These are phyloP conservation scores for Myodes glareolus DNA, from an alignment of 2,113 vertebrate species.

Conservation along the genomic window DNA sequence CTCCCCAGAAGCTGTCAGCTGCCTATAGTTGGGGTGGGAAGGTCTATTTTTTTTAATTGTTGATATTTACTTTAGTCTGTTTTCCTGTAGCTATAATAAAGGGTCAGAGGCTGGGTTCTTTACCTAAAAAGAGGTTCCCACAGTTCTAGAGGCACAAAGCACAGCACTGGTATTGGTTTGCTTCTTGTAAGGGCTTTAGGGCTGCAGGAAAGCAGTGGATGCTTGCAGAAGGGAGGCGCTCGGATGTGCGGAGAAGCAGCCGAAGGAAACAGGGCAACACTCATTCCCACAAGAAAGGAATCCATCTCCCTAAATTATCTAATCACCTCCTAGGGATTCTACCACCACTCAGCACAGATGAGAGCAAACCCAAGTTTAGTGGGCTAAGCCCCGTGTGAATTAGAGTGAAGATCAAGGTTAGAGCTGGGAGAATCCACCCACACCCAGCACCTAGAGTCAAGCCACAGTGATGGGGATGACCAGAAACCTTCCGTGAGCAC, in stretches of 20 bases:
- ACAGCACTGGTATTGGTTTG: background rate
- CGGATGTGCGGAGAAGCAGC: background rate
- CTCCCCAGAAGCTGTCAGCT: background rate
- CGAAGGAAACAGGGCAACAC: background rate
- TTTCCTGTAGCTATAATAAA: background rate
- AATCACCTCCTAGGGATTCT: background rate
- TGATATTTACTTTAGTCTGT: background rate
- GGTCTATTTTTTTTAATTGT: background rate
- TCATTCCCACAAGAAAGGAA: background rate
- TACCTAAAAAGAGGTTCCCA: background rate
- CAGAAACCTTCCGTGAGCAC: constrained; percentile 1
- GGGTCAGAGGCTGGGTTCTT: background rate
- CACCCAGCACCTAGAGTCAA: background rate
- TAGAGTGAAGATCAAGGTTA: background rate
- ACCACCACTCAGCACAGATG: background rate
- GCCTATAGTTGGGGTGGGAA: too few relatives aligned
- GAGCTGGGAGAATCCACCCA: background rate
- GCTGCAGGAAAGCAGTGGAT: background rate
- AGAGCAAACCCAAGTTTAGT: background rate
- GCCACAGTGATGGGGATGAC: background rate
- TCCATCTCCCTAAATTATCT: background rate
- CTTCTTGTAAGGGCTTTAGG: background rate
- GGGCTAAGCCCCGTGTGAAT: too few relatives aligned
- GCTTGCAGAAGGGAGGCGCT: background rate
- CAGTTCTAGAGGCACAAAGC: background rate